Base-by-base conservation (phyloP, 2,888 invertebrate species). In the Drosophila nr. fundita region DNA sequence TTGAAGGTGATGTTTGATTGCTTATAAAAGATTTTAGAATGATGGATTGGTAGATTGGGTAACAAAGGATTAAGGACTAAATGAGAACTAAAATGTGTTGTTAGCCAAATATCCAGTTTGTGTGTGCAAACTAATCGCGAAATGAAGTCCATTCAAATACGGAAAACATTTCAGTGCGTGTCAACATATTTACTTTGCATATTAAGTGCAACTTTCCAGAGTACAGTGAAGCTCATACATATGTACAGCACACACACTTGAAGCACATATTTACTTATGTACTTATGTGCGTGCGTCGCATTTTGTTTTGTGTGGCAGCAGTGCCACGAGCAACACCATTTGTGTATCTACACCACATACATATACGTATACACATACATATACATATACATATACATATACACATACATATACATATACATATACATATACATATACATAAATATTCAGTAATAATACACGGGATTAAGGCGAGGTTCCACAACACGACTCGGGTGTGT, bases 401-500 rank as follows among this genome's bases (percentile, higher is more conserved):
- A n/a, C n/a, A n/a, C n/a, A n/a, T n/a, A n/a, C n/a, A n/a, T n/a
- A n/a, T n/a, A n/a, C n/a, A n/a, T n/a, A n/a, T n/a, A n/a, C n/a
- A n/a, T n/a, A n/a, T n/a, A n/a, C n/a, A n/a, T n/a, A n/a, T n/a
- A n/a, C n/a, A n/a, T n/a, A 11, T 13, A 30, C 30, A 30, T 40
- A 40, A n/a, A 40, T 15, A 21, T 45, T 21, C 45, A 21, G 21
- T 21, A 45, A 45, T 45, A 45, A 21, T 45, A 45, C 45, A 7
- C 13, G 45, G 45, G 45, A 45, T 45, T 45, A 45, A 21, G 4
- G 49, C 49, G 10, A 49, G 11, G 30, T 32, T 45, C 21, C 45
- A 72, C 40, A 40, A 32, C 27, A 40, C 50, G 49, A 68, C 50
- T 64, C 52, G 60, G 6, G 50, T 60, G 70, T 82, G 73, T 67